These are phyloP conservation scores for Pammene fasciana DNA, from an alignment of 2,888 invertebrate genomes.

Conservation along the genomic window DNA sequence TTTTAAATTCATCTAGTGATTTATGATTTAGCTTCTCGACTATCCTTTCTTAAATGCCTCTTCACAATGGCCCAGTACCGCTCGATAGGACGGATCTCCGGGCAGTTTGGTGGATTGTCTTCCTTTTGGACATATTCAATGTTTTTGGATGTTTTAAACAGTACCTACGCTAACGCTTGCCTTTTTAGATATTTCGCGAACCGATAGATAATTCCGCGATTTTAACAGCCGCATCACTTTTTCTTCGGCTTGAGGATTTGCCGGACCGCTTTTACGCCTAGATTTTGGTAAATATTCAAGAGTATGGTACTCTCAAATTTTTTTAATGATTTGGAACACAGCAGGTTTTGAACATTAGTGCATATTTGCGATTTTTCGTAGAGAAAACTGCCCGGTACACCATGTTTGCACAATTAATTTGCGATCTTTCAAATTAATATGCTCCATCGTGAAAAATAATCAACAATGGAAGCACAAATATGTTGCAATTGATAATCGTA, in stretches of 20 bases:
- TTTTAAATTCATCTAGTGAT: too few relatives aligned
- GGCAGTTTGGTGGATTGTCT: too few relatives aligned
- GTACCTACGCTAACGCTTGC: background rate
- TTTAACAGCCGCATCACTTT: conserved; percentile 11
- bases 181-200: conserved; percentile 4
- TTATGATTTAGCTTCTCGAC: too few relatives aligned
- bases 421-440: background rate
- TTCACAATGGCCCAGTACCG: too few relatives aligned
- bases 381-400: background rate
- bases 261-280: conserved; percentile 1
- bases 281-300: conserved; percentile 7
- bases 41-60: too few relatives aligned
- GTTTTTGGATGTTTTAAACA: background rate
- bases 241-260: conserved; percentile 1
- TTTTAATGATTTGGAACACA: conserved; percentile 1
- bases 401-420: conserved; percentile 6
- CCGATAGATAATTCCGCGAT: background rate
- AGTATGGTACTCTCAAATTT: background rate
- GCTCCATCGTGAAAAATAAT: conserved; percentile 6
- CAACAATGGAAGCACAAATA: background rate
- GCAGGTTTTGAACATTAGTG: background rate
- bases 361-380: background rate
- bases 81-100: too few relatives aligned
- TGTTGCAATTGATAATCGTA: background rate
- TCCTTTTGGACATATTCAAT: too few relatives aligned